These are phyloP conservation scores for Dendrolimus kikuchii DNA, from an alignment of 1,140 invertebrate genomes.

Conservation along the genomic window DNA sequence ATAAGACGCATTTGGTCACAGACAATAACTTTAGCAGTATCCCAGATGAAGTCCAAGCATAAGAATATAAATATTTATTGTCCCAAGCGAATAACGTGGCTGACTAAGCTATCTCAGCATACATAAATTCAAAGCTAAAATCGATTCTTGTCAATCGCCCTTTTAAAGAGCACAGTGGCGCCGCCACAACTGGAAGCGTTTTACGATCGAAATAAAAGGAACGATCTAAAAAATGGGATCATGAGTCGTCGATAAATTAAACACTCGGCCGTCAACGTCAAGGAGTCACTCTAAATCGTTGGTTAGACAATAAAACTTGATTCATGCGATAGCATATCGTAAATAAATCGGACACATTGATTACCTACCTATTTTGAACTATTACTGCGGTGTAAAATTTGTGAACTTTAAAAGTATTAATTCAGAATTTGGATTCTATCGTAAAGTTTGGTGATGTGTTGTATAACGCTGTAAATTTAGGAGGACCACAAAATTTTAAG, in stretches of 20 bases:
- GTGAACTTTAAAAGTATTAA: slow-evolving; percentile 19
- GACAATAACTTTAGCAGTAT: no score
- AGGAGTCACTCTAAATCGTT: slow-evolving; percentile 31
- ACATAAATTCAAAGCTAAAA: not conserved
- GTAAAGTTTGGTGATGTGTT: slow-evolving; percentile 13
- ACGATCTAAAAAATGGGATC: slow-evolving; percentile 49
- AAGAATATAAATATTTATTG: not conserved
- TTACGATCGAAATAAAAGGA: slow-evolving; percentile 25
- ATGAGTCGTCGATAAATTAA: slow-evolving; percentile 43
- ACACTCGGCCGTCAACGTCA: slow-evolving; percentile 38
- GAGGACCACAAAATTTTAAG: slow-evolving; percentile 3
- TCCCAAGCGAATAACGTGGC: no score
- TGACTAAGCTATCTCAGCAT: not conserved
- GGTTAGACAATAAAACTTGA: slow-evolving; percentile 44
- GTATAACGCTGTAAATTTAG: slow-evolving; percentile 18
- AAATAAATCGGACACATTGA: slow-evolving; percentile 54
- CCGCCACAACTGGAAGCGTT: slow-evolving; percentile 5
- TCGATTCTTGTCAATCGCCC: not conserved
- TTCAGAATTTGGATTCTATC: slow-evolving; percentile 27
- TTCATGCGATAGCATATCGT: slow-evolving; percentile 28
- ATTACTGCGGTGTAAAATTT: slow-evolving; percentile 47
- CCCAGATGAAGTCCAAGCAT: no score
- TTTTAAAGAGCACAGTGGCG: slow-evolving; percentile 13
- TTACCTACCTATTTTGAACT: slow-evolving; percentile 53
- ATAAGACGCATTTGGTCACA: no score